phyloP scores from a whole-genome alignment of 2,113 vertebrate genomes.

The Coreoperca whiteheadi region DNA sequence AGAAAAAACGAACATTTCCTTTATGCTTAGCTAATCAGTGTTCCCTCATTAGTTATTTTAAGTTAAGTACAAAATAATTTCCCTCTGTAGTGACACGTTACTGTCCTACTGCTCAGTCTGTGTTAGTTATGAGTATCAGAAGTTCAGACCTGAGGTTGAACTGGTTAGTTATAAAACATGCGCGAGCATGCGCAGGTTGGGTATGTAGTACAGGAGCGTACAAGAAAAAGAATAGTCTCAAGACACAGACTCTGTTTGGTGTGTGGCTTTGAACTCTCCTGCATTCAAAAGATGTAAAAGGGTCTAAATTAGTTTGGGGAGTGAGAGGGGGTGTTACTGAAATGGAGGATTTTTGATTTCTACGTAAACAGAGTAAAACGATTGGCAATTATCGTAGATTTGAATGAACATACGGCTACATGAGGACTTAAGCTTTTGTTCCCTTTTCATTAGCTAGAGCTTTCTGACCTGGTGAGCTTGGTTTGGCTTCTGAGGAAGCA shows the following conservation, averaged over 20 bases:
- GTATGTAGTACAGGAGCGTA: background rate
- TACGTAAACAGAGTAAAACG: background rate
- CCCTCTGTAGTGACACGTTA: background rate
- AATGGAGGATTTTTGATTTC: background rate
- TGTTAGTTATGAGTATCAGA: background rate
- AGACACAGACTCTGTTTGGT: background rate
- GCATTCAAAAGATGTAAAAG: background rate
- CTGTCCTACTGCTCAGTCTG: background rate
- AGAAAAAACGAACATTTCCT: background rate
- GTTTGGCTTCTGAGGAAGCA: background rate
- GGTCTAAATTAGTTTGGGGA: background rate
- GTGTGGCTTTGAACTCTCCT: background rate
- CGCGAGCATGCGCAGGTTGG: background rate
- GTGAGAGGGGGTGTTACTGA: background rate
- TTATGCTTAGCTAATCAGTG: background rate
- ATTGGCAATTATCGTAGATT: background rate
- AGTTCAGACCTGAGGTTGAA: constrained; percentile 29
- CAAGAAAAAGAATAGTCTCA: background rate
- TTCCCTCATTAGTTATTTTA: constrained; percentile 2
- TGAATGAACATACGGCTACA: background rate
- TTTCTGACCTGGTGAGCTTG: constrained; percentile 7
- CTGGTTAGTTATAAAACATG: background rate
- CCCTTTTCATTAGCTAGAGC: background rate
- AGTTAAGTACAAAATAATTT: background rate
- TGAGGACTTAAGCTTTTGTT: background rate